phyloP scores from a whole-genome alignment of 2,113 vertebrate genomes.

The Gambusia holbrooki region DNA sequence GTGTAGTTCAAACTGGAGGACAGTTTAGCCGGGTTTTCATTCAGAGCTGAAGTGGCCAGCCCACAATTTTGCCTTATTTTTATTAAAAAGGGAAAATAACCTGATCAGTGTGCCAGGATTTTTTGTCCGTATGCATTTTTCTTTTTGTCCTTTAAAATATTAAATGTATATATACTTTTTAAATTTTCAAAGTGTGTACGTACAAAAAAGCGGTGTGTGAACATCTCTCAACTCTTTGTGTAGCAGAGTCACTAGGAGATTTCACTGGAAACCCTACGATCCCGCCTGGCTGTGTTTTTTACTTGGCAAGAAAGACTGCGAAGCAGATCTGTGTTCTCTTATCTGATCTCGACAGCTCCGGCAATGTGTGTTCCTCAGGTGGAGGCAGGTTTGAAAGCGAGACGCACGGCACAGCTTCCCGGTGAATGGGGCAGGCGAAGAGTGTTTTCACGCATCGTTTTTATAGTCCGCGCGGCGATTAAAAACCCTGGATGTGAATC shows the following conservation, averaged over 20 bases:
- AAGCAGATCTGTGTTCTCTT: conserved; percentile 53
- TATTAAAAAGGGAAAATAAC: background rate
- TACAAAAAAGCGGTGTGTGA: conserved; percentile 48
- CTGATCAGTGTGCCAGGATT: background rate
- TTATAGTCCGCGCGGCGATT: background rate
- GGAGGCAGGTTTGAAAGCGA: conserved; percentile 52
- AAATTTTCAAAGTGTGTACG: conserved; percentile 16
- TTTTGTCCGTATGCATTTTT: background rate
- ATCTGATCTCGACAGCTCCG: conserved; percentile 56
- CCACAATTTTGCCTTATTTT: background rate
- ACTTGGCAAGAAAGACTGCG: conserved; percentile 29
- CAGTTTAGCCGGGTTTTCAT: too few relatives aligned
- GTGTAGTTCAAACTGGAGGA: too few relatives aligned
- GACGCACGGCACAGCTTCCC: conserved; percentile 12
- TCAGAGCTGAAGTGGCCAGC: too few relatives aligned
- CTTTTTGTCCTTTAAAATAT: background rate
- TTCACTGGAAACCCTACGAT: conserved; percentile 67
- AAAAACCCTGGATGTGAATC: background rate
- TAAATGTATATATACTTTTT: background rate
- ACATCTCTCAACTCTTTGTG: conserved; percentile 59
- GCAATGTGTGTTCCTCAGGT: conserved; percentile 55
- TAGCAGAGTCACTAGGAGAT: conserved; percentile 61
- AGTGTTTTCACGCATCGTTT: conserved; percentile 7
- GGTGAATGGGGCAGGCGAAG: conserved; percentile 27
- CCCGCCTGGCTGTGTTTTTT: conserved; percentile 26